Conservation (phyloP, 2,888 invertebrate genomes). For the Nomada lathburiana region DNA sequence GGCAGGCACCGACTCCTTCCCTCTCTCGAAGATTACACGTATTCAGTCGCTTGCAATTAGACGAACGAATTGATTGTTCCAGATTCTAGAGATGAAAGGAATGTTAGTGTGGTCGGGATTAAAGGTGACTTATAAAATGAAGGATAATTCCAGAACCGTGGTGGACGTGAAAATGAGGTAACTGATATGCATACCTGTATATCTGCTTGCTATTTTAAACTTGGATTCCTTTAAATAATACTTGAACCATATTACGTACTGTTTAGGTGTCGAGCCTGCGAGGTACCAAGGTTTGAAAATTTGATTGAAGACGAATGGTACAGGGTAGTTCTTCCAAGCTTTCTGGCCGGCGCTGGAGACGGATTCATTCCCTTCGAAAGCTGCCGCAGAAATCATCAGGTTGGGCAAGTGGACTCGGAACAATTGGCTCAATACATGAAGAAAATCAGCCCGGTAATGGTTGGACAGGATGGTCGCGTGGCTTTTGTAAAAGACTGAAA, state of each 20-base stretch:
- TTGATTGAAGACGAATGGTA: conserved; percentile 87
- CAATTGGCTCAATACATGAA: conserved; percentile 86
- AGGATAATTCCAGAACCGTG: conserved; percentile 49
- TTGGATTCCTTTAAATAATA: background rate
- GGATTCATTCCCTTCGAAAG: conserved; percentile 86
- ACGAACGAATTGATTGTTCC: background rate
- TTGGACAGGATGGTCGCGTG: conserved; percentile 87
- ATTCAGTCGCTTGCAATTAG: background rate
- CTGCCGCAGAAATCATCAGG: conserved; percentile 85
- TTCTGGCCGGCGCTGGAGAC: conserved; percentile 87
- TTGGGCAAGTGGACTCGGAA: conserved; percentile 86
- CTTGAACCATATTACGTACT: background rate
- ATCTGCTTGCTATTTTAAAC: background rate
- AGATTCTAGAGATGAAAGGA: conserved; percentile 69
- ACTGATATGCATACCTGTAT: background rate
- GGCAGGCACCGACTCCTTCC: background rate
- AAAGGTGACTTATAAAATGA: conserved; percentile 72
- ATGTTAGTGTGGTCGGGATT: conserved; percentile 78
- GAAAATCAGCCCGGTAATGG: conserved; percentile 85
- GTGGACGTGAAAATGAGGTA: conserved; percentile 75
- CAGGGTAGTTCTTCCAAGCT: conserved; percentile 86
- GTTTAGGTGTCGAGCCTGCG: conserved; percentile 87
- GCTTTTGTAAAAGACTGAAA: conserved; percentile 76
- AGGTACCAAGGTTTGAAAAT: conserved; percentile 87
- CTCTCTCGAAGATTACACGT: background rate